These are phyloP conservation scores for Pterocles orientalis DNA, from an alignment of 2,113 vertebrate species.

Conservation along the genomic window DNA sequence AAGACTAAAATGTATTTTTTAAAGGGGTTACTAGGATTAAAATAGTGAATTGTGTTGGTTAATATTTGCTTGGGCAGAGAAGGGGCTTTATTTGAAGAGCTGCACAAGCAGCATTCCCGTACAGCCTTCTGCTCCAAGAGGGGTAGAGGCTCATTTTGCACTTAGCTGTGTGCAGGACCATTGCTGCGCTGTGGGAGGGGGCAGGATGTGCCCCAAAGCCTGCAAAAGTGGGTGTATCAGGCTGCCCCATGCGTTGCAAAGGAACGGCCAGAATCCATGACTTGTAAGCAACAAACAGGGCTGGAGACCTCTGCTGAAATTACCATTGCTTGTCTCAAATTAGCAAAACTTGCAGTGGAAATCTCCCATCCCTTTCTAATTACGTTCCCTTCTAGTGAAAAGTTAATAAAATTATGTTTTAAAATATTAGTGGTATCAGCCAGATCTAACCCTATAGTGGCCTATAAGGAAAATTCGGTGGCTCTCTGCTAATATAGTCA, in stretches of 20 bases:
- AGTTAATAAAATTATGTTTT: neutral
- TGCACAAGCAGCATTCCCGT: neutral
- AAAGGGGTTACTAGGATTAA: neutral
- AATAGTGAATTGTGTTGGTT: neutral
- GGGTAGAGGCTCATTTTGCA: neutral
- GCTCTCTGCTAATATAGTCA: neutral
- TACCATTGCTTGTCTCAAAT: neutral
- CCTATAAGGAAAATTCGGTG: neutral
- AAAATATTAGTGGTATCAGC: neutral
- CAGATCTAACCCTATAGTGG: neutral
- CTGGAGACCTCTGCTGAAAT: neutral
- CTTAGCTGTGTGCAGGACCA: neutral
- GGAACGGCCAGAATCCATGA: neutral
- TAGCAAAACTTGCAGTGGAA: neutral
- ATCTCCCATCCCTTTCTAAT: conserved; percentile 6
- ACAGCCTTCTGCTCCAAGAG: neutral
- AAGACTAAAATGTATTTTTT: neutral
- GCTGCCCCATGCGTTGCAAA: neutral
- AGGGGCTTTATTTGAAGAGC: neutral
- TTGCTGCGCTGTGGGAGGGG: neutral
- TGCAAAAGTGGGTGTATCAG: neutral
- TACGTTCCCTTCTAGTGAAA: neutral
- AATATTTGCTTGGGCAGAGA: neutral
- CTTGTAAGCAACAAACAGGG: neutral
- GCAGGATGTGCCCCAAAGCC: neutral